phyloP scores from a whole-genome alignment of 2,113 vertebrate species.

The Daboia siamensis region DNA sequence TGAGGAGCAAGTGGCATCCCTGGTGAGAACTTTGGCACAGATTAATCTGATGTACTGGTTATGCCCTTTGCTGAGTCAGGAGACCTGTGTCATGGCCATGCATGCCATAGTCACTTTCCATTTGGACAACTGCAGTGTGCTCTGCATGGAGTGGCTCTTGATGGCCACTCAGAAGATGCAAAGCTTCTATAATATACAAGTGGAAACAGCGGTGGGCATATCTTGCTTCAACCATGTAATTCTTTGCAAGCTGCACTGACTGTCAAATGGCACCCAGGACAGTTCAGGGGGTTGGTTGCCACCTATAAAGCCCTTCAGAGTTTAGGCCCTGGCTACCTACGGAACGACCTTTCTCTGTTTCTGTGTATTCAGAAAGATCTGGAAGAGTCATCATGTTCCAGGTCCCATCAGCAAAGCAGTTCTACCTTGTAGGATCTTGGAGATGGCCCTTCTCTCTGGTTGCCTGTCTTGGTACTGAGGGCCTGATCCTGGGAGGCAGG shows the following conservation, averaged over 20 bases:
- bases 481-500: background rate
- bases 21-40: background rate
- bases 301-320: background rate
- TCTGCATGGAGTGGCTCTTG: background rate
- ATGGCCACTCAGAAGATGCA: background rate
- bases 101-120: background rate
- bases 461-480: background rate
- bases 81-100: background rate
- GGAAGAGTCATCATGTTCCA: background rate
- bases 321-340: background rate
- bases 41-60: background rate
- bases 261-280: background rate
- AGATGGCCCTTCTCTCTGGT: background rate
- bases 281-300: background rate
- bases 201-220: background rate
- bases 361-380: background rate
- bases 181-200: background rate
- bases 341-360: background rate
- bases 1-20: background rate
- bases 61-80: background rate
- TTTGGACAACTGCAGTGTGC: background rate
- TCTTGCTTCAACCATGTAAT: background rate
- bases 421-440: background rate
- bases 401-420: background rate
- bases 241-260: background rate